Evolutionary conservation across 2,113 vertebrate genomes (phyloP), one percentile per base, ranked within the genome.

Genomic region (Mastomys natalensis): DNA sequence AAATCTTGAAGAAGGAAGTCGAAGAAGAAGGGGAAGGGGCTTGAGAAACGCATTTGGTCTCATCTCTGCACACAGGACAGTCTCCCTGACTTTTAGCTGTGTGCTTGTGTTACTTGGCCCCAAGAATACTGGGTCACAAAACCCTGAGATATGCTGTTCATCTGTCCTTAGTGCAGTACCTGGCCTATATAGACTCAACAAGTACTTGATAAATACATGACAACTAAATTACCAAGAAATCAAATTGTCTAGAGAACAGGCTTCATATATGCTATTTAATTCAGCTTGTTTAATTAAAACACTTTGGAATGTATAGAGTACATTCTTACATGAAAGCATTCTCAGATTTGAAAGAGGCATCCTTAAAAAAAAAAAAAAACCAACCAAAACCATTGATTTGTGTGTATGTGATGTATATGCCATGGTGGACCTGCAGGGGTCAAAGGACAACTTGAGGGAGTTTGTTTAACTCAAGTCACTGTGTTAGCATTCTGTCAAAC

Each of bases 251-350:
- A 76, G 77, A 94, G 55, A 80, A 31, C 80, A 97, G 92, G 77
- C 22, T 76, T 85, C 45, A 88, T 21, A 31, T 77, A 77, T 85
- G 37, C 87, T 91, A 58, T 94, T 95, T 94, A 81, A 91, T 87
- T 90, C 43, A 94, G 88, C 93, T 37, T 90, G 62, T 93, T 94
- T 92, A 87, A 80, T 86, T 87, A 53, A 95, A 95, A 93, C 12
- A 77, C 51, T 81, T 5, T 81, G 88, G 48, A 95, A 92, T 95
- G 77, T 82, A 88, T 90, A 95, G 86, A 88, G 45, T 34, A 92
- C 40, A 87, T 93, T 80, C 87, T 93, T 70, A 58, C 58, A 51
- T 58, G 82, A 92, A 74, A 78, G 78, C 55, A 34, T 15, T 70
- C 60, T 76, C 40, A 86, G 31, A 60, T 70, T 21, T 19, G 66